phyloP scores from a whole-genome alignment of 2,888 invertebrate genomes.

The Halocaridina rubra region DNA sequence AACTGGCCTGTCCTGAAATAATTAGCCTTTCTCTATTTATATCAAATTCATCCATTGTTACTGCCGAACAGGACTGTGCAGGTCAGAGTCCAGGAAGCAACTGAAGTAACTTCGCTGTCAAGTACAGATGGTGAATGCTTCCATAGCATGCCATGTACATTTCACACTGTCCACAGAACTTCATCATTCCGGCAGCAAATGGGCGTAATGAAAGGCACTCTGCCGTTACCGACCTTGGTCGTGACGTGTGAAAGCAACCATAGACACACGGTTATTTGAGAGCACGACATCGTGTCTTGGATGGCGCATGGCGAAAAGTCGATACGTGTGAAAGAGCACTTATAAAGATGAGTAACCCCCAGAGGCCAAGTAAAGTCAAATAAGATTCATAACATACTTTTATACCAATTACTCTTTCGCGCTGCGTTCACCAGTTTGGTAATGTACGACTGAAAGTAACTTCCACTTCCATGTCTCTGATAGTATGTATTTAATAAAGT shows the following conservation, averaged over 20 bases:
- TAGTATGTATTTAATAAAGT: too few relatives aligned
- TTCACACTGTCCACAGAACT: neutral
- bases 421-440: too few relatives aligned
- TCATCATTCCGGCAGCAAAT: neutral
- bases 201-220: neutral
- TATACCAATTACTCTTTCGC: too few relatives aligned
- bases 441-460: too few relatives aligned
- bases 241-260: too few relatives aligned
- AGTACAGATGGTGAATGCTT: neutral
- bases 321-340: neutral
- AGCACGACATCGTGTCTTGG: neutral
- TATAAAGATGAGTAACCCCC: too few relatives aligned
- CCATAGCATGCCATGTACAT: neutral
- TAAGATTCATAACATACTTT: too few relatives aligned
- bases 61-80: neutral
- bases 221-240: neutral
- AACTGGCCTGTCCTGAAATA: too few relatives aligned
- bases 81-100: too few relatives aligned
- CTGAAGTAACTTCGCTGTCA: neutral
- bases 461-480: too few relatives aligned
- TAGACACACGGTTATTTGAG: neutral
- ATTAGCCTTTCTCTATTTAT: neutral
- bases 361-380: too few relatives aligned
- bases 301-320: neutral
- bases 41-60: neutral